Conservation (phyloP, 2,888 invertebrate genomes). For the Harmothoe impar region DNA sequence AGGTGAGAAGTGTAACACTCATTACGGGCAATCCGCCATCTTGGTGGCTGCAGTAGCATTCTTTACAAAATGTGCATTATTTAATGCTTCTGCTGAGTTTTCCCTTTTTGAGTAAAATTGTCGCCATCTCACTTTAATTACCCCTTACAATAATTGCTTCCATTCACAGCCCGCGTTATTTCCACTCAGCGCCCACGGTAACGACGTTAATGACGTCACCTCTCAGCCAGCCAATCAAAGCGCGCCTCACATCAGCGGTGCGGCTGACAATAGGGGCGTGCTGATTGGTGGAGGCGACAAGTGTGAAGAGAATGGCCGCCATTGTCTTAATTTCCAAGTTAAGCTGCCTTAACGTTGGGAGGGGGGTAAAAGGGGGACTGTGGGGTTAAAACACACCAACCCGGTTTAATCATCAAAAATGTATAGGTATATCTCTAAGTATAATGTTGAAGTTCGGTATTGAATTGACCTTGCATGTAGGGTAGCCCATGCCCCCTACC, state of each 20-base stretch:
- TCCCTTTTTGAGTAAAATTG: not conserved
- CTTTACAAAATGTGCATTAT: conserved; percentile 43
- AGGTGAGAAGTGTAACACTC: not conserved
- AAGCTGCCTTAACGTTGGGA: not conserved
- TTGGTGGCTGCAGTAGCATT: not conserved
- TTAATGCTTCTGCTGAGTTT: conserved; percentile 25
- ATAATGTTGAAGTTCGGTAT: too few species aligned
- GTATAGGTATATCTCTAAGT: too few species aligned
- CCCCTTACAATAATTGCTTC: conserved; percentile 20
- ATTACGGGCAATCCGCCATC: not conserved
- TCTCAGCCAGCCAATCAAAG: conserved; percentile 27
- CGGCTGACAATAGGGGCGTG: conserved; percentile 11
- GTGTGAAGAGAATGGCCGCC: conserved; percentile 14
- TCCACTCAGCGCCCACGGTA: conserved; percentile 7
- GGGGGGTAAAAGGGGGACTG: not conserved
- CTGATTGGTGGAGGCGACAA: conserved; percentile 47
- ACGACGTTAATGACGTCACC: conserved; percentile 49
- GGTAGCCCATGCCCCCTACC: too few species aligned
- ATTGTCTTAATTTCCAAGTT: conserved; percentile 37
- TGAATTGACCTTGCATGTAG: too few species aligned
- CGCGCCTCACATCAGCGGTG: not conserved
- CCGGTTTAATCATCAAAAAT: too few species aligned
- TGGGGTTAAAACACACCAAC: not conserved
- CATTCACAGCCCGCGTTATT: conserved; percentile 27
- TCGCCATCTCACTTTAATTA: conserved; percentile 36